phyloP scores from a whole-genome alignment of 2,888 invertebrate genomes.

The Amphiduros pacificus region DNA sequence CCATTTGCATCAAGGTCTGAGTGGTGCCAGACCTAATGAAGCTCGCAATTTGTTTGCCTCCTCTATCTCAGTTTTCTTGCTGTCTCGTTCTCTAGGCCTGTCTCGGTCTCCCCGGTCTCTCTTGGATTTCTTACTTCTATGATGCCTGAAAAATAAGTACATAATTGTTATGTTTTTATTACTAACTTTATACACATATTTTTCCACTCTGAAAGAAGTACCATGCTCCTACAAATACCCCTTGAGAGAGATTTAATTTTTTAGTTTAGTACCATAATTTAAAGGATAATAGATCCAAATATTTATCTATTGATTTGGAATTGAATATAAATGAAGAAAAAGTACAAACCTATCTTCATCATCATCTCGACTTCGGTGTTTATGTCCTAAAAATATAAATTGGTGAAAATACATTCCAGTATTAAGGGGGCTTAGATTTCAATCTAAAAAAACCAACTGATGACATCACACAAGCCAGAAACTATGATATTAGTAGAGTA shows the following conservation, averaged over 20 bases:
- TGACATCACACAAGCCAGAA: not conserved
- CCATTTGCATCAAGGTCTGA: conserved; percentile 39
- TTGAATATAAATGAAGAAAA: not conserved
- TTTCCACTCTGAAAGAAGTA: too few relatives aligned
- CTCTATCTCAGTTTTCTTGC: conserved; percentile 54
- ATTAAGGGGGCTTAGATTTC: too few relatives aligned
- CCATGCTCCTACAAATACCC: too few relatives aligned
- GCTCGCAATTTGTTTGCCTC: conserved; percentile 63
- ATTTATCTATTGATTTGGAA: not conserved
- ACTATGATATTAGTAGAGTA: too few relatives aligned
- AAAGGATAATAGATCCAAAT: not conserved
- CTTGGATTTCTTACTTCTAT: conserved; percentile 17
- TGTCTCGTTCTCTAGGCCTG: not conserved
- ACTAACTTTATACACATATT: not conserved
- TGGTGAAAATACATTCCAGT: too few relatives aligned
- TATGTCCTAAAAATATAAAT: not conserved
- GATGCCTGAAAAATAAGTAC: conserved; percentile 12
- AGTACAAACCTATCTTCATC: not conserved
- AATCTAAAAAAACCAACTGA: not conserved
- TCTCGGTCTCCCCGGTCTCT: conserved; percentile 7
- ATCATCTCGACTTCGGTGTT: not conserved
- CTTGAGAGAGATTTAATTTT: too few relatives aligned
- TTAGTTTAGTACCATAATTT: not conserved
- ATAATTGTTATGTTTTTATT: not conserved
- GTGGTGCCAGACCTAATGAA: conserved; percentile 63